Evolutionary conservation across 2,888 invertebrate genomes (phyloP).

Genomic region (Hydrotaea diabolus): DNA sequence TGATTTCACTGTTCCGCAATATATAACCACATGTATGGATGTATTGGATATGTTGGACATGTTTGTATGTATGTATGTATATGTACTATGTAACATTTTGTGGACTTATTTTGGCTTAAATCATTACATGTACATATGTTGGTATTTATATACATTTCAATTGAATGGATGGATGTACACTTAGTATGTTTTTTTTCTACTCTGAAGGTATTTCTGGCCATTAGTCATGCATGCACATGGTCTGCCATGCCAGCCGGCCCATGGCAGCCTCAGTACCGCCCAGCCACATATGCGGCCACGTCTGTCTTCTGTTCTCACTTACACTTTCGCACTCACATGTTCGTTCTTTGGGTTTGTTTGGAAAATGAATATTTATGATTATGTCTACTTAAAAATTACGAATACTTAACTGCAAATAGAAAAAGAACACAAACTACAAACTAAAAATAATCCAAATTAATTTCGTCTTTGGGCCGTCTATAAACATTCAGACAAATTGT

Average conservation of each 20-base stretch:
- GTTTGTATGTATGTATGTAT: no score
- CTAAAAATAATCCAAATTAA: conserved; percentile 34
- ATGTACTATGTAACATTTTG: conserved; percentile 5
- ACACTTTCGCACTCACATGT: neutral
- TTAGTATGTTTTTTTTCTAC: conserved; percentile 14
- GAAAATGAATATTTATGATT: conserved; percentile 46
- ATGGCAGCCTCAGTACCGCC: neutral
- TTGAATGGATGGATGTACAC: conserved; percentile 13
- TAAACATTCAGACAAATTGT: conserved; percentile 41
- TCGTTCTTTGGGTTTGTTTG: conserved; percentile 34
- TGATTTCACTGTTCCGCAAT: neutral
- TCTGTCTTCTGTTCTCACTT: neutral
- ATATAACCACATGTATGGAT: neutral
- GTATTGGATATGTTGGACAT: neutral
- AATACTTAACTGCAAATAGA: neutral
- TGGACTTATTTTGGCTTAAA: conserved; percentile 11
- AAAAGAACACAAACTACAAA: neutral
- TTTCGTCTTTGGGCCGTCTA: conserved; percentile 15
- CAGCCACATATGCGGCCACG: neutral
- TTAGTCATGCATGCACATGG: conserved; percentile 65
- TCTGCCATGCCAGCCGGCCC: conserved; percentile 18
- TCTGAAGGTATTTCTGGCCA: conserved; percentile 66
- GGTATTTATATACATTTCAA: conserved; percentile 6
- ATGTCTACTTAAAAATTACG: conserved; percentile 36
- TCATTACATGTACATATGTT: neutral